Conservation (phyloP, 2,888 invertebrate species). For the Dolomedes plantarius region DNA sequence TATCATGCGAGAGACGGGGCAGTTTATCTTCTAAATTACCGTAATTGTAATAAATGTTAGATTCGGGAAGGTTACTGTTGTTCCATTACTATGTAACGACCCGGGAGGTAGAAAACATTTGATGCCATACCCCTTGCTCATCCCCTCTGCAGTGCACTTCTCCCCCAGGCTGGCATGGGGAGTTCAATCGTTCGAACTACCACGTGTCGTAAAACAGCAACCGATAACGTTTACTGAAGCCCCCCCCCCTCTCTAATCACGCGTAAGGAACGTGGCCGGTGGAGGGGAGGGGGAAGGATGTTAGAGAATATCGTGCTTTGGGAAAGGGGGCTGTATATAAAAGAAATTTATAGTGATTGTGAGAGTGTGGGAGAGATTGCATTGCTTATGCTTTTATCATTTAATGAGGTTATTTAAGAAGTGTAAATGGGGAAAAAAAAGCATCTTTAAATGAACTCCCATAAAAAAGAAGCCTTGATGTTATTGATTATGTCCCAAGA, state of each 20-base stretch:
- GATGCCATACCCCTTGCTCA: not conserved
- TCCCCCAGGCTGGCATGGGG: constrained; percentile 11
- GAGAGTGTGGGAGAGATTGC: not conserved
- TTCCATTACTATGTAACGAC: constrained; percentile 24
- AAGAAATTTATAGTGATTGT: not conserved
- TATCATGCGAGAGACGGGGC: not conserved
- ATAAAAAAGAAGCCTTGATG: no score
- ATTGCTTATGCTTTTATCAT: not conserved
- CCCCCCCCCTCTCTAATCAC: constrained; percentile 28
- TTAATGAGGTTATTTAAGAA: not conserved
- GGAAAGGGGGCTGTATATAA: not conserved
- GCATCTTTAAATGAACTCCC: no score
- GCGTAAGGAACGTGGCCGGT: constrained; percentile 16
- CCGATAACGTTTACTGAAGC: constrained; percentile 34
- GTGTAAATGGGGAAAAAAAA: no score
- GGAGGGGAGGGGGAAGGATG: not conserved
- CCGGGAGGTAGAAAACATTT: constrained; percentile 22
- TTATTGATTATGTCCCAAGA: no score
- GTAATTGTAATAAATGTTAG: constrained; percentile 21
- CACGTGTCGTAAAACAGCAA: constrained; percentile 49
- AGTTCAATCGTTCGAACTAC: constrained; percentile 26
- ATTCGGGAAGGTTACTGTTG: constrained; percentile 14
- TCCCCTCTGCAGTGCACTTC: no score
- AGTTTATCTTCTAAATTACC: constrained; percentile 19
- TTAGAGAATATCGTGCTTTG: not conserved